Evolutionary conservation across 2,888 invertebrate genomes (phyloP), one percentile per base, ranked within the genome.

Genomic region (Cabera pusaria): DNA sequence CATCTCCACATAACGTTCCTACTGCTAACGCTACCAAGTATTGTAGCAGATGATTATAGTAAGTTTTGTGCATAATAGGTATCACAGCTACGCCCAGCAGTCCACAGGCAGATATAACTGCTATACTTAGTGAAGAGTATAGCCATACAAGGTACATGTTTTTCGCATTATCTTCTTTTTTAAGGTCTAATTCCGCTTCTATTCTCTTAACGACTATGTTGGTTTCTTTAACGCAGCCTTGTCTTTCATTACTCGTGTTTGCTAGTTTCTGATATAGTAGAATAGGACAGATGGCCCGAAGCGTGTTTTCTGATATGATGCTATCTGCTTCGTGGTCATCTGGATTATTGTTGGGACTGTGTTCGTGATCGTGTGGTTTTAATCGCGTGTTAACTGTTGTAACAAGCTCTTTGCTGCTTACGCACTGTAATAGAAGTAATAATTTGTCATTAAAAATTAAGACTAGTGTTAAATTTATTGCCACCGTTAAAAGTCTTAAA

Each of bases 11-110:
- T 39, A 97, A 85, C 0, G 97, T 96, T 0, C 97, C 98, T 16
- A 98, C 95, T 6, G 98, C 98, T 52, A 98, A 86, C 0, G 98
- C 97, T 1, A 98, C 97, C 45, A 98, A 90, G 77, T 97, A 97
- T 77, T 98, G 97, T 32, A 98, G 89, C 16, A 98, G 81, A 53
- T 96, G 95, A 62, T 97, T 95, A 72, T 97, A 98, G 72, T 96
- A 96, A 6, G 92, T 91, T 58, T 94, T 93, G 72, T 95, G 95
- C 95, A 98, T 97, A 20, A 97, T 93, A 0, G 98, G 98, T 63
- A 98, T 96, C 3, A 97, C 95, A 2, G 94, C 95, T 5, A 98
- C 95, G 1, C 97, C 96, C 6, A 97, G 82, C 21, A 98, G 81
- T 5, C 98, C 98, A 59, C 97, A 95, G 2, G 96, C 91, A 64